Evolutionary conservation across 2,113 vertebrate species (phyloP), one percentile per base, ranked within the genome.

Genomic region (Thalassarche chlororhynchos): DNA sequence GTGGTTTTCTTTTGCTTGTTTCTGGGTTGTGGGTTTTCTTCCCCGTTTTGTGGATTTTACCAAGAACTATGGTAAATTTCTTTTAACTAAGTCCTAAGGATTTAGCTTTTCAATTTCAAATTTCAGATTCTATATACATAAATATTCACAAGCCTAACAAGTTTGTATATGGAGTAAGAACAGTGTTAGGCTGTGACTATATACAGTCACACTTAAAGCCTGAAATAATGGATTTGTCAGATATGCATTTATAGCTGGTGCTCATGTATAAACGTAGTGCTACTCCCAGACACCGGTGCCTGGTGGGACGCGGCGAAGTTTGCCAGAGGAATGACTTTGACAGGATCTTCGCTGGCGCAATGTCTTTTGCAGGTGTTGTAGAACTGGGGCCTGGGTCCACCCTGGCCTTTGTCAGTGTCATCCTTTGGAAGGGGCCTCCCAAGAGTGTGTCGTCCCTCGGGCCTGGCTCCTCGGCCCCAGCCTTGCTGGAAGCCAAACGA

Each of bases 241-340:
- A 38, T 25, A 34, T 6, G 66, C 89, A 38, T 98, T 84, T 98
- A 99, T 97, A 99, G 98, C 97, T 99, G 99, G 98, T 99, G 98
- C 98, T 99, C 99, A 20, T 99, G 98, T 74, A 99, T 84, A 94
- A 99, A 99, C 5, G 98, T 86, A 32, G 97, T 36, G 83, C 96
- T 97, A 34, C 92, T 89, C 28, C 96, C 98, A 12, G 98, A 95
- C 28, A 96, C 93, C 1, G 98, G 95, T 3, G 97, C 95, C 96
- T 98, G 98, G 89, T 98, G 98, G 89, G 97, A 88, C 0, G 98
- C 96, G 18, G 98, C 98, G 83, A 99, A 99, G 95, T 98, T 99
- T 58, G 99, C 99, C 98, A 99, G 98, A 26, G 99, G 98, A 90
- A 99, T 99, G 89, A 99, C 98, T 98, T 99, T 99, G 96, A 99